phyloP scores from a whole-genome alignment of 1,140 invertebrate species.

The Drosophila dunni region DNA sequence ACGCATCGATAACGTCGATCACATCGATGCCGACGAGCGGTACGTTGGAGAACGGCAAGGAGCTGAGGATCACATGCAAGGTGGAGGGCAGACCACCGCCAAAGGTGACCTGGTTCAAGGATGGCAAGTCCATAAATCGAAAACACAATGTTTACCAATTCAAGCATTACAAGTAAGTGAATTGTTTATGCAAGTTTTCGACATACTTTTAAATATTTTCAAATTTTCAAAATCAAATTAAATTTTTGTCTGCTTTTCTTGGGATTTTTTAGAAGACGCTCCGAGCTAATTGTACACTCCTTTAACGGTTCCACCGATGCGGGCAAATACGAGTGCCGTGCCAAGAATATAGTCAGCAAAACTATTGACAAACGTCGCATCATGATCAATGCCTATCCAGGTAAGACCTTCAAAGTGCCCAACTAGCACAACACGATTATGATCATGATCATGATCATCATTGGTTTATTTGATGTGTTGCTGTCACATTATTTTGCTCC shows the following conservation, averaged over 20 bases:
- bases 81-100: conserved; percentile 89
- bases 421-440: background rate
- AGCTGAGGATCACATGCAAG: conserved; percentile 89
- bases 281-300: conserved; percentile 90
- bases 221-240: conserved; percentile 11
- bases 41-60: conserved; percentile 85
- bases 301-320: conserved; percentile 88
- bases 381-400: conserved; percentile 77
- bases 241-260: background rate
- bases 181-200: background rate
- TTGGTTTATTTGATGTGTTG: conserved; percentile 23
- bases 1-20: conserved; percentile 78
- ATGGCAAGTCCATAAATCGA: conserved; percentile 87
- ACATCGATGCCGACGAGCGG: conserved; percentile 58
- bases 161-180: conserved; percentile 82
- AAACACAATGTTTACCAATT: conserved; percentile 83
- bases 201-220: conserved; percentile 1
- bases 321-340: conserved; percentile 91
- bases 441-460: background rate
- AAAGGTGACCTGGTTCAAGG: conserved; percentile 90
- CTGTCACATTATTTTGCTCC: conserved; percentile 51
- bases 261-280: conserved; percentile 87
- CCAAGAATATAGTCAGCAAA: conserved; percentile 85
- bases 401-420: conserved; percentile 50
- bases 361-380: conserved; percentile 71